Evolutionary conservation across 2,797 vertebrate species (phyloP).

Genomic region (Enteromius unitaeniatus): DNA sequence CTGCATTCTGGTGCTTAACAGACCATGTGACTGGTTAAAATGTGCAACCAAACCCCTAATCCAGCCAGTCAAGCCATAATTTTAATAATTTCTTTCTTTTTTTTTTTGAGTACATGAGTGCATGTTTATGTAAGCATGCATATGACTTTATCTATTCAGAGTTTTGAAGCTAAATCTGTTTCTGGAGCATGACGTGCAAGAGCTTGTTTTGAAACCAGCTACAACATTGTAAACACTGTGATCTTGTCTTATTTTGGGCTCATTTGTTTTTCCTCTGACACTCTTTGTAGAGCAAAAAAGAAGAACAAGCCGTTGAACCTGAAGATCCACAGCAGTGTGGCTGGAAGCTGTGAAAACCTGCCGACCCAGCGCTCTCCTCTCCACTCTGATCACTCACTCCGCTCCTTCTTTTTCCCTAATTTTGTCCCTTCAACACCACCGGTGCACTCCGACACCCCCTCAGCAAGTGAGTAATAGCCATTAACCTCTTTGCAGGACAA

Average conservation of each 20-base stretch:
- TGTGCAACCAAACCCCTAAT: neutral
- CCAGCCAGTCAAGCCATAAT: neutral
- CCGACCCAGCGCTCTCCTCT: constrained; percentile 93
- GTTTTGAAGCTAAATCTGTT: constrained; percentile 13
- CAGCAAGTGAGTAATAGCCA: constrained; percentile 86
- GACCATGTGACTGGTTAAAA: neutral
- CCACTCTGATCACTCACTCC: constrained; percentile 89
- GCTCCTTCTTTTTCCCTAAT: constrained; percentile 95
- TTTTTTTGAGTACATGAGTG: neutral
- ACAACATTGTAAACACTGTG: constrained; percentile 1
- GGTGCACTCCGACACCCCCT: constrained; percentile 88
- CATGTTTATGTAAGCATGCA: neutral
- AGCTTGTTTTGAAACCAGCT: neutral
- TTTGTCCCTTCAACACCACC: constrained; percentile 96
- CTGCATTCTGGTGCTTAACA: neutral
- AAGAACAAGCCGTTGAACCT: constrained; percentile 98
- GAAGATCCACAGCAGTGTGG: constrained; percentile 95
- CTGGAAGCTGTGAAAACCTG: constrained; percentile 96
- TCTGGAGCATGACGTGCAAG: neutral
- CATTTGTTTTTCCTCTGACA: constrained; percentile 33
- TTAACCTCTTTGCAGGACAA: constrained; percentile 1
- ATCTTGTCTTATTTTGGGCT: constrained; percentile 17
- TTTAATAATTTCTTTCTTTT: neutral
- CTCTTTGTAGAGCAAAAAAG: constrained; percentile 88
- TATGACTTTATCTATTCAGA: neutral